Conservation (phyloP, 92 coral and sea anemone genomes). For the Micromussa lordhowensis region DNA sequence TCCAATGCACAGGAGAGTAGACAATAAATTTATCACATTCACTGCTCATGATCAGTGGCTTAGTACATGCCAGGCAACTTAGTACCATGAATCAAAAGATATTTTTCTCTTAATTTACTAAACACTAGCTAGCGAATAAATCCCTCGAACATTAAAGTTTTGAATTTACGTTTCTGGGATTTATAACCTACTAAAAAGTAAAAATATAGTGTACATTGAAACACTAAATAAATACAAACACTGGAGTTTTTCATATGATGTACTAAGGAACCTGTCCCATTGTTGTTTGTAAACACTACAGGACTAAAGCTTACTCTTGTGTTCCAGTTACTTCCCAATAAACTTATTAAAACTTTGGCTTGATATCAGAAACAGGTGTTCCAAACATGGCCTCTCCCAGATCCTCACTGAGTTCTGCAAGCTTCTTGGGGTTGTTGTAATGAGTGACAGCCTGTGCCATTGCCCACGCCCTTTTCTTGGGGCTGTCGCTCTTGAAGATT, state of each 20-base stretch:
- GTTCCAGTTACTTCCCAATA: no score
- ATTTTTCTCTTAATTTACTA: no score
- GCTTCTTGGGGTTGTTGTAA: conserved; percentile 90
- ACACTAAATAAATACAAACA: no score
- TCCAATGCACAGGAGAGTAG: no score
- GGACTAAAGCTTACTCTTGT: no score
- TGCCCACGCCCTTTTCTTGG: conserved; percentile 92
- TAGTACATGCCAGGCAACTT: not conserved
- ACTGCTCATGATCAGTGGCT: not conserved
- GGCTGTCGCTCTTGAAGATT: conserved; percentile 92
- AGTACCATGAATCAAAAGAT: no score
- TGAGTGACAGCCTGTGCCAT: conserved; percentile 99
- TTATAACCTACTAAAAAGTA: not conserved
- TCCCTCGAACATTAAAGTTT: not conserved
- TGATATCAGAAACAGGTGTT: conserved; percentile 74
- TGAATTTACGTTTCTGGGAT: not conserved
- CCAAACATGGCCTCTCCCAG: conserved; percentile 99
- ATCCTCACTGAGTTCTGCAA: conserved; percentile 97
- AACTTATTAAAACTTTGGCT: not conserved
- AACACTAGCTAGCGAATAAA: no score
- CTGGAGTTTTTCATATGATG: no score
- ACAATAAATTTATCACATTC: no score
- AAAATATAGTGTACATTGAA: not conserved
- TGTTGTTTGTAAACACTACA: no score
- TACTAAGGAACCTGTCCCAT: no score